Base-by-base conservation (phyloP, 92 coral and sea anemone species). In the Metridium senile region DNA sequence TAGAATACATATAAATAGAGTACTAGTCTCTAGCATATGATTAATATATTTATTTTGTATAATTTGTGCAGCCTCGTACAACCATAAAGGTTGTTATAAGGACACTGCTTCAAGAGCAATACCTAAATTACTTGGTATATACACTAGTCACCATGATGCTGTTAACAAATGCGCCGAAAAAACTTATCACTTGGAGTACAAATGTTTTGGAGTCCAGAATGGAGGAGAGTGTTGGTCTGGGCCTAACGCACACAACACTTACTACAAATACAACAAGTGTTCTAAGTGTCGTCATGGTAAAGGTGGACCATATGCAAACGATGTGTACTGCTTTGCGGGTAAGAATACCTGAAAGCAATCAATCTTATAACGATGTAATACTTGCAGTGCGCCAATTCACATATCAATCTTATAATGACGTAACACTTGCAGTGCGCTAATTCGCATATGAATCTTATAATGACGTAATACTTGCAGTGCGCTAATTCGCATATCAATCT, bases 221-320 rank as follows among this genome's bases (percentile, higher is more conserved):
- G 84, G 71, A 0, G 73, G 83, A 6, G 82, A 75, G 28, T 83
- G 87, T 58, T 75, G 82, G 82, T 39, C 76, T 11, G 82, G 82
- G 11, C 61, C 70, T 0, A 58, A 56, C 11, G 82, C 82, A 28
- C 82, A 75, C 33, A 33, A 25, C 19, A 68, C 68, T 11, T 83
- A 83, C 66, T 46, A 69, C 71, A 58, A 76, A 62, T 68, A 56
- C 52, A 82, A 82, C 21, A 39, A 68, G 23, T 17, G 61, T 35
- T 62, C 26, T 13, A 69, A 70, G 27, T 79, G 84, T 46, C 62
- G 31, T 6, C 45, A 79, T 33, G 84, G 84, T 30, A 66, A 63
- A 9, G 84, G 84, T 51, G 84, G 84, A 26, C 0, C 53, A 11
- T 79, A 11, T n/a, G 84, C 84, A 51, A 79, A 79, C 84, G 75